A percentile compares a stretch with the other conserved stretches of the same genome.
phyloP scores from a whole-genome alignment of 2,113 vertebrate species.

The Sardina pilchardus region DNA sequence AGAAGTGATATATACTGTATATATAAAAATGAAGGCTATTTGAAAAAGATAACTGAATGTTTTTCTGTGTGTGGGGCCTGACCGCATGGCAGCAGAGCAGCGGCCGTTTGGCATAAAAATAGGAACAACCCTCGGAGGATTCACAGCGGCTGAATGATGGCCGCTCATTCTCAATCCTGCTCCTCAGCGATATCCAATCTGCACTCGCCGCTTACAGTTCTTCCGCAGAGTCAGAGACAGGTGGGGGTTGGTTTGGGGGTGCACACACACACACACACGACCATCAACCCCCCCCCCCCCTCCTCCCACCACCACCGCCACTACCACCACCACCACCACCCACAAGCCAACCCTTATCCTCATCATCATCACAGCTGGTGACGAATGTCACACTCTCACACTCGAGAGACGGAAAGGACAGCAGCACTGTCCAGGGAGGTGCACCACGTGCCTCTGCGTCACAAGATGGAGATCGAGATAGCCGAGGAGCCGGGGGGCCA shows the following conservation, averaged over 20 bases:
- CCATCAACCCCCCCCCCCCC: constrained; percentile 50
- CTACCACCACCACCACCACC: not conserved
- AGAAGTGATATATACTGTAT: too few species aligned
- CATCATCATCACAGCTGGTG: not conserved
- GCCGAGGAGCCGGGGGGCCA: not conserved
- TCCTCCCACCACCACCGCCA: constrained; percentile 33
- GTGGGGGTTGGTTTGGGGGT: constrained; percentile 41
- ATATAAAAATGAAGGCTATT: too few species aligned
- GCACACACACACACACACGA: not conserved
- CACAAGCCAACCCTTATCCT: constrained; percentile 14
- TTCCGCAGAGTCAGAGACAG: constrained; percentile 64
- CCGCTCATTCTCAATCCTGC: not conserved
- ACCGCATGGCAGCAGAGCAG: not conserved
- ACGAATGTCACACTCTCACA: constrained; percentile 54
- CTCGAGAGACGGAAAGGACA: not conserved
- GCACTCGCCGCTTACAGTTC: constrained; percentile 44
- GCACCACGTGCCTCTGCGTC: not conserved
- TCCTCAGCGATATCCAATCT: constrained; percentile 52
- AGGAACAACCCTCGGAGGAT: constrained; percentile 7
- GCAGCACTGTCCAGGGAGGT: not conserved
- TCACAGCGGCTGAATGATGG: constrained; percentile 8
- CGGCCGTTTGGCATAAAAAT: not conserved
- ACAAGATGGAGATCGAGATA: not conserved
- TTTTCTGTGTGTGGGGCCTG: not conserved
- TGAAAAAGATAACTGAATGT: too few species aligned